Evolutionary conservation across 2,888 invertebrate genomes (phyloP), one percentile per base, ranked within the genome.

Genomic region (Conomelus anceps): DNA sequence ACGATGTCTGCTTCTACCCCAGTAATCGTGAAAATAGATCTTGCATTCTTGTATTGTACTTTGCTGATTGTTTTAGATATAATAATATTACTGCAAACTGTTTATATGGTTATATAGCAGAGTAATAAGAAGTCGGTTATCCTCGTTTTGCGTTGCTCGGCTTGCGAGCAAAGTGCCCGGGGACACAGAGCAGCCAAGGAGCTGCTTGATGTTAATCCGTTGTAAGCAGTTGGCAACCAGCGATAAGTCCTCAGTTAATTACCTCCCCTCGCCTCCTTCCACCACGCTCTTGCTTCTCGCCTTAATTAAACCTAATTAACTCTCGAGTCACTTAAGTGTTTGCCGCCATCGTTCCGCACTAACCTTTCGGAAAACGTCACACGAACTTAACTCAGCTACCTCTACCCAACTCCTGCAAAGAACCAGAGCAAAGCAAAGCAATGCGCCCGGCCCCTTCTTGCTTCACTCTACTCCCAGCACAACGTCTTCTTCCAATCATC

Each of bases 221-320:
- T 86, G 86, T 86, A 86, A 86, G 86, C 86, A 86, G 86, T 86
- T 86, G 86, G 86, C 86, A 86, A 86, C 86, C 86, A 86, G 86
- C 86, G 86, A 86, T 86, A 86, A 86, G 86, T 84, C 88, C 85
- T 88, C 88, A 85, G 88, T 84, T 88, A 88, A 88, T 88, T 85
- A 24, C 85, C 26, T 22, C 88, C 84, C 84, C 88, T 34, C 26
- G n/a, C 84, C 29, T 22, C 23, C 87, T 22, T 26, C 85, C 20
- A 88, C 89, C 86, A 89, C 89, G 86, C 89, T 63, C 89, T 87
- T 84, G 88, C 89, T 88, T 89, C 90, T 88, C 87, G 88, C 88
- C 89, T 90, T 91, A 91, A 91, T 91, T 90, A 90, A 91, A 91
- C 89, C 91, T 91, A 91, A 91, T 91, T 91, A 91, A 90, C 90